Evolutionary conservation across 1,140 invertebrate species (phyloP).

Genomic region (Palaemon carinicauda): DNA sequence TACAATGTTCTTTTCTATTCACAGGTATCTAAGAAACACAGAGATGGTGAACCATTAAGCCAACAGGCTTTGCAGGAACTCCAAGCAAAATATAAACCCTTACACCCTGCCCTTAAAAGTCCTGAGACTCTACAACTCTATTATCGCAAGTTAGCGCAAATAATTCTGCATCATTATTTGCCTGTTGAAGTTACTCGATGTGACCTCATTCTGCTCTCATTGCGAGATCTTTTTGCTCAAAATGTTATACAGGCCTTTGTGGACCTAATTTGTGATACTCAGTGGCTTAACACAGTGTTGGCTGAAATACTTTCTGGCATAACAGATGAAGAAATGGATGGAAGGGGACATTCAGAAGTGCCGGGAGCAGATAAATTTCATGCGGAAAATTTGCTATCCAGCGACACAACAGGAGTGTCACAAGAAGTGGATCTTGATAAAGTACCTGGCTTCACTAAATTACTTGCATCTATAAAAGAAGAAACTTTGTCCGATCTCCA

Average conservation of each 20-base stretch:
- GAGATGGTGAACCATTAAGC: constrained; percentile 26
- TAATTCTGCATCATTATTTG: constrained; percentile 59
- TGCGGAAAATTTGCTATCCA: neutral
- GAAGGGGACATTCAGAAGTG: neutral
- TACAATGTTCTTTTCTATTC: neutral
- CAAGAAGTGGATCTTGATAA: neutral
- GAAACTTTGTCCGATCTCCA: constrained; percentile 41
- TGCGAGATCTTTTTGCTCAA: constrained; percentile 61
- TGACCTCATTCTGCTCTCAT: constrained; percentile 48
- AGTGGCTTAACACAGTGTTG: constrained; percentile 57
- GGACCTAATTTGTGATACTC: constrained; percentile 60
- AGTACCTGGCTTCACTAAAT: neutral
- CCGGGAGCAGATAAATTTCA: neutral
- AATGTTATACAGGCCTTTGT: constrained; percentile 60
- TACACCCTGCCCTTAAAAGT: constrained; percentile 59
- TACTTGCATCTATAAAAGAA: constrained; percentile 36
- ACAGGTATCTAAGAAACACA: constrained; percentile 50
- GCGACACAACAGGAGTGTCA: neutral
- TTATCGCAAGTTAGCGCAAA: constrained; percentile 59
- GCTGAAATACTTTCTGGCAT: constrained; percentile 42
- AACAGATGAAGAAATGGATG: neutral
- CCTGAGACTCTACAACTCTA: constrained; percentile 56
- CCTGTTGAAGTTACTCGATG: constrained; percentile 59
- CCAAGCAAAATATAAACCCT: constrained; percentile 37
- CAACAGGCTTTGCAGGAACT: constrained; percentile 16